Base-by-base conservation (phyloP, 2,888 invertebrate genomes). In the Amphipoea lucens region DNA sequence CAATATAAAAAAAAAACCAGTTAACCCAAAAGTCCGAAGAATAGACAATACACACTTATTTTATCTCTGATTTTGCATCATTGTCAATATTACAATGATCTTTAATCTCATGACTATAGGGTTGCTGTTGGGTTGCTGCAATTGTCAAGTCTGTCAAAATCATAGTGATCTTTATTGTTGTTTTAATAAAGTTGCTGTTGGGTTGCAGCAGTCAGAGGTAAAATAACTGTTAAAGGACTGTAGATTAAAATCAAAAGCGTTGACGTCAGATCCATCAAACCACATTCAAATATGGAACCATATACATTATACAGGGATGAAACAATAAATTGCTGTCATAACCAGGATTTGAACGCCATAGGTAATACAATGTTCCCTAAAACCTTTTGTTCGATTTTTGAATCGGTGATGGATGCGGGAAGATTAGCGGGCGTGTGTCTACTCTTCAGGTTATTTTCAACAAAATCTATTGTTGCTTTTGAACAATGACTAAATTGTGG, bases 271-370 rank as follows among this genome's bases (percentile, higher is more conserved):
- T 84, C 11, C 20, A 70, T 81, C 69, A 81, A 66, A 68, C 51
- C 29, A 14, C 45, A 62, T 83, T 65, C 40, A 36, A 63, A n/a
- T 40, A 48, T 62, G 40, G 40, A 60, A 51, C 36, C 17, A 36
- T 29, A 63, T 11, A 36, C 36, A 36, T 36, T 36, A 36, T 36
- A 75, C n/a, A 14, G 20, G 20, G 7, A 11, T 54, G 9, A 71
- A 83, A 86, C 83, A 86, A 86, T 23, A 57, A 57, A 57, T 76
- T 60, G 75, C 66, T 86, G 86, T 86, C 86, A 83, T 40, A 71
- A n/a, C 54, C 86, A 86, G 68, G 36, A 71, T 66, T 78, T 23
- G 63, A 83, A 80, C 67, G 45, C 77, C 63, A 76, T 76, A 77
- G 69, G 68, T 76, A 20, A 70, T 69, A 70, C 76, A 80, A 74